Conservation (phyloP, 2,888 invertebrate genomes). For the Leptinotarsa rubiginosa region DNA sequence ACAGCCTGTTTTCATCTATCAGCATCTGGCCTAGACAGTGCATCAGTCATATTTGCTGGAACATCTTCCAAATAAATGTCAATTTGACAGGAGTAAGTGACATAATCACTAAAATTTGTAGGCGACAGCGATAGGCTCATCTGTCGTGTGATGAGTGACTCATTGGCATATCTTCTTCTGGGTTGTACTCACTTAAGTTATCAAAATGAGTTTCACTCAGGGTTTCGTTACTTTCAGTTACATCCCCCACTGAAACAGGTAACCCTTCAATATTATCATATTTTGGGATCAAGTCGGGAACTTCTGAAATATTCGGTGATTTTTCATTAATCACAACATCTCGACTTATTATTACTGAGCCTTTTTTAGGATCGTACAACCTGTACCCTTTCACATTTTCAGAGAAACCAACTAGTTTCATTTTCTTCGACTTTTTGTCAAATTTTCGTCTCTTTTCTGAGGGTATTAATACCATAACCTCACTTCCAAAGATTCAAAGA, state of each 20-base stretch:
- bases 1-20: constrained; percentile 38
- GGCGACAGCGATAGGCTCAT: background rate
- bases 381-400: constrained; percentile 35
- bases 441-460: constrained; percentile 39
- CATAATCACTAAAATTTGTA: background rate
- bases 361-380: constrained; percentile 30
- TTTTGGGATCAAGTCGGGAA: constrained; percentile 3
- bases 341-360: constrained; percentile 22
- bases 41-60: constrained; percentile 37
- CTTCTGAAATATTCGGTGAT: constrained; percentile 14
- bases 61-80: constrained; percentile 19
- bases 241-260: background rate
- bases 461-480: constrained; percentile 32
- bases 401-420: constrained; percentile 27
- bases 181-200: constrained; percentile 15
- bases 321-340: constrained; percentile 25
- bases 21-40: constrained; percentile 39
- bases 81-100: no score
- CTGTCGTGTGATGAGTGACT: background rate
- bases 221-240: background rate
- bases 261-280: background rate
- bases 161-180: background rate
- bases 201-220: background rate
- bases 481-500: constrained; percentile 14
- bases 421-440: constrained; percentile 29